Evolutionary conservation across 30 jellyfish, hydroid and myxozoan genomes (phyloP).

Genomic region (Pelagia noctiluca): DNA sequence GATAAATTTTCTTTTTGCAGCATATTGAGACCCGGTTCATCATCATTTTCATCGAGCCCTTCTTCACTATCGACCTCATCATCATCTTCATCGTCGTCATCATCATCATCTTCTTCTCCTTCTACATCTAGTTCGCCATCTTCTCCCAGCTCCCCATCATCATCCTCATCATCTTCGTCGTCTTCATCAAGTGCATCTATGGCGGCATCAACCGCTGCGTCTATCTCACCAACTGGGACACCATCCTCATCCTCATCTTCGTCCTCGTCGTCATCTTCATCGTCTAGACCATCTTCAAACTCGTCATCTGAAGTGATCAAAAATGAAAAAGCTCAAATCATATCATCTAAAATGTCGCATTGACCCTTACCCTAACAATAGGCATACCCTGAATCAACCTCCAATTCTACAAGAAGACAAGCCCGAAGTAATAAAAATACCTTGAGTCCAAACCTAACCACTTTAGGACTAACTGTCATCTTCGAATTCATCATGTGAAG

Average conservation of each 20-base stretch:
- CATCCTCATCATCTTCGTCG: slow-evolving; percentile 84
- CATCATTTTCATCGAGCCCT: slow-evolving; percentile 75
- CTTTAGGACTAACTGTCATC: too few relatives aligned
- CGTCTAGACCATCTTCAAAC: slow-evolving; percentile 23
- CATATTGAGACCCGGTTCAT: slow-evolving; percentile 87
- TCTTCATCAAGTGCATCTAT: slow-evolving; percentile 38
- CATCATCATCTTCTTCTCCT: slow-evolving; percentile 76
- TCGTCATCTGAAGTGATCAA: neutral
- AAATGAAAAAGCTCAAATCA: too few relatives aligned
- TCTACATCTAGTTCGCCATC: slow-evolving; percentile 72
- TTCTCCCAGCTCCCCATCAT: slow-evolving; percentile 82
- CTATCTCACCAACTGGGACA: slow-evolving; percentile 77
- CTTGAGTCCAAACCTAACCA: too few relatives aligned
- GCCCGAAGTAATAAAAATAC: too few relatives aligned
- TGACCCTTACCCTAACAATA: too few relatives aligned
- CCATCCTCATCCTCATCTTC: slow-evolving; percentile 73
- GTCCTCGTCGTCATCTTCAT: slow-evolving; percentile 59
- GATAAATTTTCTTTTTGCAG: slow-evolving; percentile 85
- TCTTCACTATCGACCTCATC: slow-evolving; percentile 82
- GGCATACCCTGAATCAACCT: too few relatives aligned
- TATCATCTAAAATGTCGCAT: too few relatives aligned
- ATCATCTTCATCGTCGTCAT: slow-evolving; percentile 82
- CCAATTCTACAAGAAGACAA: too few relatives aligned
- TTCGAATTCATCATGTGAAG: too few relatives aligned
- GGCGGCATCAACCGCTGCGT: slow-evolving; percentile 56